Evolutionary conservation across 2,888 invertebrate species (phyloP).

Genomic region (Morpho helenor): DNA sequence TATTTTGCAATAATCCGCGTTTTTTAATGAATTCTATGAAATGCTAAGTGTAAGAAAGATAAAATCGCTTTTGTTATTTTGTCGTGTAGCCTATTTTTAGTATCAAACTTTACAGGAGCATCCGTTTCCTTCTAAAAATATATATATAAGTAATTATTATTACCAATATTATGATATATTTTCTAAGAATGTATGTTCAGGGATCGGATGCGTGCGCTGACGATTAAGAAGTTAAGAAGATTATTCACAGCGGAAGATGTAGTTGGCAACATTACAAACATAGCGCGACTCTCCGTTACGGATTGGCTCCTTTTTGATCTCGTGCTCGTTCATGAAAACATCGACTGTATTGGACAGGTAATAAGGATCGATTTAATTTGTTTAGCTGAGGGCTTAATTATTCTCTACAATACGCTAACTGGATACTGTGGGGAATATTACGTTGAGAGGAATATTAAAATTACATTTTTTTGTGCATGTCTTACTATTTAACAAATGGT

Average conservation of each 20-base stretch:
- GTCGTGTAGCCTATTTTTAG: too few relatives aligned
- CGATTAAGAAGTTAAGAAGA: constrained; percentile 57
- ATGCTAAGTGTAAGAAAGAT: too few relatives aligned
- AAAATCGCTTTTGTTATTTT: too few relatives aligned
- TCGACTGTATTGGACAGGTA: constrained; percentile 59
- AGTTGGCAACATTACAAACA: constrained; percentile 36
- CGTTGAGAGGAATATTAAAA: too few relatives aligned
- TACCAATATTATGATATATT: background rate
- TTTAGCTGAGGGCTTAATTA: constrained; percentile 14
- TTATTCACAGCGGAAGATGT: constrained; percentile 49
- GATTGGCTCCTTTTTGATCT: constrained; percentile 67
- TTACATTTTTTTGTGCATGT: too few relatives aligned
- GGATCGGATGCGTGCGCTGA: constrained; percentile 57
- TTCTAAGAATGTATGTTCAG: constrained; percentile 33
- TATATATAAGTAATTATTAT: too few relatives aligned
- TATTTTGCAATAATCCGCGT: too few relatives aligned
- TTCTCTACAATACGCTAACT: too few relatives aligned
- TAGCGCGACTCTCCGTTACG: constrained; percentile 54
- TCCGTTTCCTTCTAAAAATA: too few relatives aligned
- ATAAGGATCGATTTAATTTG: constrained; percentile 8
- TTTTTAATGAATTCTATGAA: too few relatives aligned
- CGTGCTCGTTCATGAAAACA: constrained; percentile 62
- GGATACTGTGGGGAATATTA: too few relatives aligned
- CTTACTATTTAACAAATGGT: too few relatives aligned
- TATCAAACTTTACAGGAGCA: background rate